Evolutionary conservation across 2,888 invertebrate species (phyloP), one percentile per base, ranked within the genome.

Genomic region (Apotomis capreana): DNA sequence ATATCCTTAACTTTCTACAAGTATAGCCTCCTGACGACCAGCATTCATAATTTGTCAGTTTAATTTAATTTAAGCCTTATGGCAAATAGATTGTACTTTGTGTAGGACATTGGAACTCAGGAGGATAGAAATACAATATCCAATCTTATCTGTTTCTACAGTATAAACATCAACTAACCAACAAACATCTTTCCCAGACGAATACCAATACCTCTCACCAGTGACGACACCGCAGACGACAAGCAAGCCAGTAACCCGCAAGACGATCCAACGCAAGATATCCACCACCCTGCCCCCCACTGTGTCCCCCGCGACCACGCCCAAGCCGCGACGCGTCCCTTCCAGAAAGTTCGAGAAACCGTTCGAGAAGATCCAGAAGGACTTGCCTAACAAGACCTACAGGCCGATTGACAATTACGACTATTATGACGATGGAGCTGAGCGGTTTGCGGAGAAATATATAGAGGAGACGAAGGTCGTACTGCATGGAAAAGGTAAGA

Each of bases 391-490:
- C 64, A 86, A 80, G 78, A 85, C 84, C 0, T 85, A 83, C 77
- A 84, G 79, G 63, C 91, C 92, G 0, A 86, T 90, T 3, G 84
- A 83, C 26, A 95, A 95, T 80, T 96, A 96, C 79, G 96, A 96
- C 78, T 95, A 95, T 78, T 96, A 96, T 78, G 96, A 96, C 77
- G 96, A 96, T 74, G 94, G 94, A 26, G 94, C 94, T 72, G 95
- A 83, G 83, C 96, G 80, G 84, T 94, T 82, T 86, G 90, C 86
- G 10, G 80, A 84, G 12, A 92, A 91, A 60, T 91, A 91, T 73
- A 81, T 79, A 0, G 94, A 81, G 88, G 94, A 86, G 87, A 95
- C 85, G 1, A 95, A 96, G 84, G 95, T 95, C 40, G 87, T 94
- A 60, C 82, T 95, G 40, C 94, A 93, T 72, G 89, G 84, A 36